A percentile compares a stretch with the other conserved stretches of the same genome.
Conservation (phyloP, 2,797 vertebrate genomes). For the Chiroxiphia lanceolata region DNA sequence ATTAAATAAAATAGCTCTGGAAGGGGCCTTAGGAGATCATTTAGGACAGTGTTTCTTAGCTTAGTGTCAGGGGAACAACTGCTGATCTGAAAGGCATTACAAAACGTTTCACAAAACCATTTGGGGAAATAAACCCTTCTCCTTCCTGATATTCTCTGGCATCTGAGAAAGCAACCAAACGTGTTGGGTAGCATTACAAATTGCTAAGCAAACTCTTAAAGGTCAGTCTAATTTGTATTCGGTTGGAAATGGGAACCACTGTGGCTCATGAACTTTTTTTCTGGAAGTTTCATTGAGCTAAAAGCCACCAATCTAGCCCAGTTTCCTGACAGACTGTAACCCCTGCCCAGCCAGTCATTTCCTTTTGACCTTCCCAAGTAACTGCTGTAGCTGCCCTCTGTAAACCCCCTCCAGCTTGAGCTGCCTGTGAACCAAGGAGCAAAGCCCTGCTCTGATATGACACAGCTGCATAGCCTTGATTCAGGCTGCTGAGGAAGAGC, state of each 20-base stretch:
- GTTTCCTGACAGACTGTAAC: neutral
- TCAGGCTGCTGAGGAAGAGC: neutral
- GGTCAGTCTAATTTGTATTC: slow-evolving; percentile 27
- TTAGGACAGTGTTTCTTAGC: neutral
- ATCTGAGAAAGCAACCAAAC: slow-evolving; percentile 12
- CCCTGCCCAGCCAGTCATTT: neutral
- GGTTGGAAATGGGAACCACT: neutral
- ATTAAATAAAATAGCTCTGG: neutral
- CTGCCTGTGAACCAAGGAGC: neutral
- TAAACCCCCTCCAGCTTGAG: neutral
- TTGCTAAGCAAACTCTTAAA: slow-evolving; percentile 1
- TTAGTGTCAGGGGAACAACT: neutral
- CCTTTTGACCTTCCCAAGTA: neutral
- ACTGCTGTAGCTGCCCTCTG: neutral
- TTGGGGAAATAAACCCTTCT: slow-evolving; percentile 28
- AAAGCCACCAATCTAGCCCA: neutral
- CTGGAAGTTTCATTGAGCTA: neutral
- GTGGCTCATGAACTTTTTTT: neutral
- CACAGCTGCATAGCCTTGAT: neutral
- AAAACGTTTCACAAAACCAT: neutral
- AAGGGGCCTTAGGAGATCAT: neutral
- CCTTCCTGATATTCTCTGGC: neutral
- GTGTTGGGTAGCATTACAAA: neutral
- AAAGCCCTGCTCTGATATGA: neutral
- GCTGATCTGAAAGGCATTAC: neutral